Percentiles rank a stretch among this genome's conserved stretches.
These are phyloP conservation scores for Macrostomum lignano DNA, from an alignment of 1,140 invertebrate species.

Conservation along the genomic window DNA sequence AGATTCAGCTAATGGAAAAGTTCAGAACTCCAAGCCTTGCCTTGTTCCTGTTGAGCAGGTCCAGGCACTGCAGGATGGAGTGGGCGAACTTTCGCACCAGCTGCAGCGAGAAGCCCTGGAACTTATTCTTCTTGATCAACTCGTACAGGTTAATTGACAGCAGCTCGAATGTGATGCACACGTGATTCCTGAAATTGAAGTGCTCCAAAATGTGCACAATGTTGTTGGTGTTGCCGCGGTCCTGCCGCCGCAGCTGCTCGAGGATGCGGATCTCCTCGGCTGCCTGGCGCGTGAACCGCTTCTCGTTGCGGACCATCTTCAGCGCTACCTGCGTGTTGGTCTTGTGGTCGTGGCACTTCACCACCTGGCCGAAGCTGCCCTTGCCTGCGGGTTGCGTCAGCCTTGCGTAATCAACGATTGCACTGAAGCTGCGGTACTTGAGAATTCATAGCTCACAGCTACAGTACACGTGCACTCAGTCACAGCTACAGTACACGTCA, in stretches of 20 bases:
- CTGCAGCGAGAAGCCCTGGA: constrained; percentile 83
- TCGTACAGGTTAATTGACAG: constrained; percentile 94
- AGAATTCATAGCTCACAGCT: too few relatives aligned
- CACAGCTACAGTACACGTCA: too few relatives aligned
- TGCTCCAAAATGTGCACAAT: constrained; percentile 96
- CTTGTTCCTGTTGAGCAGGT: constrained; percentile 77
- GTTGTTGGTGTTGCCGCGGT: constrained; percentile 91
- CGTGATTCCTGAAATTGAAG: constrained; percentile 90
- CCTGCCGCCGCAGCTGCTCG: constrained; percentile 71
- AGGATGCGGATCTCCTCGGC: constrained; percentile 91
- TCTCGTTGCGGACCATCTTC: constrained; percentile 93
- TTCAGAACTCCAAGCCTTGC: constrained; percentile 36
- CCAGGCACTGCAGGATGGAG: constrained; percentile 74
- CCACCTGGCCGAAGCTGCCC: constrained; percentile 90
- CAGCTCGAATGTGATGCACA: constrained; percentile 96
- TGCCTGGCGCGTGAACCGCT: constrained; percentile 89
- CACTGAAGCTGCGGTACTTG: too few relatives aligned
- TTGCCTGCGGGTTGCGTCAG: too few relatives aligned
- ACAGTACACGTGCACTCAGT: too few relatives aligned
- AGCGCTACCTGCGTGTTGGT: constrained; percentile 65
- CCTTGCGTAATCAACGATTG: too few relatives aligned
- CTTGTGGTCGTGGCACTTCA: constrained; percentile 91
- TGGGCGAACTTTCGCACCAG: constrained; percentile 91
- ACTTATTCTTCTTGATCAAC: constrained; percentile 97
- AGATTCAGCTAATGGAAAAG: too few relatives aligned